Evolutionary conservation across 2,797 vertebrate species (phyloP).

Genomic region (Corythornis leucogaster): DNA sequence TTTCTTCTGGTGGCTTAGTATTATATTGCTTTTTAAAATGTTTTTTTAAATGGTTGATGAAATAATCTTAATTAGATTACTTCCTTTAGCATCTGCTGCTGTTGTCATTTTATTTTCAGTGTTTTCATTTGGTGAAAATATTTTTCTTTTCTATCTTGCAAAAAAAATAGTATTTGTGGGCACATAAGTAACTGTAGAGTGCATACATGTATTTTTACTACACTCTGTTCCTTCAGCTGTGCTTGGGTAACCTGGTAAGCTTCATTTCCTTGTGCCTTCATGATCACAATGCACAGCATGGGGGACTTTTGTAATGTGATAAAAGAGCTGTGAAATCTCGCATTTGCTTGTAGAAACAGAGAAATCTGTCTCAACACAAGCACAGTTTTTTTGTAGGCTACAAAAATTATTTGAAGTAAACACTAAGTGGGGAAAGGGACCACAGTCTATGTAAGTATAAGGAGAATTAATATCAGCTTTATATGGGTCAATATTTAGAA

Average conservation of each 20-base stretch:
- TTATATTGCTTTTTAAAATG: slow-evolving; percentile 33
- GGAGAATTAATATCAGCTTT: not conserved
- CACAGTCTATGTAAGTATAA: not conserved
- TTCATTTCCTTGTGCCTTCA: slow-evolving; percentile 37
- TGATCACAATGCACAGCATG: slow-evolving; percentile 10
- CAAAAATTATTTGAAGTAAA: not conserved
- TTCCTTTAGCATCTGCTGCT: slow-evolving; percentile 52
- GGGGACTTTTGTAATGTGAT: not conserved
- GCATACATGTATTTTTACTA: slow-evolving; percentile 56
- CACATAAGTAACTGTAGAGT: slow-evolving; percentile 14
- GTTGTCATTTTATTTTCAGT: slow-evolving; percentile 27
- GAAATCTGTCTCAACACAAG: not conserved
- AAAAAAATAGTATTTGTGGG: slow-evolving; percentile 9
- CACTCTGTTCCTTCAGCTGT: slow-evolving; percentile 31
- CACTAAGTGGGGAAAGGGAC: not conserved
- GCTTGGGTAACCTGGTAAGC: slow-evolving; percentile 46
- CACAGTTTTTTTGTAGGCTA: not conserved
- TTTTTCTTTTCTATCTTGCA: slow-evolving; percentile 6
- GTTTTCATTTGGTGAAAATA: slow-evolving; percentile 31
- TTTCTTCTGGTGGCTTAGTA: slow-evolving; percentile 52
- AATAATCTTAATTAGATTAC: slow-evolving; percentile 56
- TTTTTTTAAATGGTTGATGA: slow-evolving; percentile 29
- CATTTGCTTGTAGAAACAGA: slow-evolving; percentile 20
- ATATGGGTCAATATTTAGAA: slow-evolving; percentile 3
- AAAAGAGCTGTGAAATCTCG: slow-evolving; percentile 25